Evolutionary conservation across 2,888 invertebrate species (phyloP).

Genomic region (Cerastis rubricosa): DNA sequence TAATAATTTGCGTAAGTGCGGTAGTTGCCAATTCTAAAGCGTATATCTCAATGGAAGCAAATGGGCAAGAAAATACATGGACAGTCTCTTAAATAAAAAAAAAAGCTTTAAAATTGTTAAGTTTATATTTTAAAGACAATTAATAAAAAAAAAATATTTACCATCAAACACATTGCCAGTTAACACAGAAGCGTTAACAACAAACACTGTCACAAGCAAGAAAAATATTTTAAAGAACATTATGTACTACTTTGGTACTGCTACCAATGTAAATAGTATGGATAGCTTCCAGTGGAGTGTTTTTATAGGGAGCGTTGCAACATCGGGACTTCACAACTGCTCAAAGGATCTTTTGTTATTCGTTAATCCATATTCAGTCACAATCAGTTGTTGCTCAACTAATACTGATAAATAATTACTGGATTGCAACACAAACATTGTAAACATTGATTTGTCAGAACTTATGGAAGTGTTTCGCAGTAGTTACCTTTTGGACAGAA

Average conservation of each 20-base stretch:
- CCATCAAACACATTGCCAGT: slow-evolving; percentile 48
- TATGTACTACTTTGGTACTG: neutral
- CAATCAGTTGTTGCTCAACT: neutral
- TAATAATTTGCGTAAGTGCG: too few relatives aligned
- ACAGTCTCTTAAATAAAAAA: too few relatives aligned
- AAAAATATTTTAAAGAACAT: slow-evolving; percentile 53
- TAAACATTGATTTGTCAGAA: slow-evolving; percentile 13
- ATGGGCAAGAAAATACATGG: too few relatives aligned
- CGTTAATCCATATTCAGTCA: slow-evolving; percentile 3
- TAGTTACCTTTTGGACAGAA: neutral
- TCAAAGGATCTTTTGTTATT: slow-evolving; percentile 15
- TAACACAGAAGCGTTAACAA: slow-evolving; percentile 56
- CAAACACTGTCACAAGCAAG: slow-evolving; percentile 38
- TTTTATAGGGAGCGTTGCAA: slow-evolving; percentile 45
- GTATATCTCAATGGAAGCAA: too few relatives aligned
- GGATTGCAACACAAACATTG: slow-evolving; percentile 13
- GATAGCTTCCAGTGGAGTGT: neutral
- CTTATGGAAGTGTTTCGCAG: neutral
- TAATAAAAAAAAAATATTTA: slow-evolving; percentile 20
- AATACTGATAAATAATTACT: slow-evolving; percentile 39
- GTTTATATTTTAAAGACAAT: too few relatives aligned
- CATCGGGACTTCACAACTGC: slow-evolving; percentile 54
- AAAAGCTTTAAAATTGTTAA: too few relatives aligned
- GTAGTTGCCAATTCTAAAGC: too few relatives aligned
- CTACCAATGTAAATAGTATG: slow-evolving; percentile 14